Evolutionary conservation across 2,113 vertebrate genomes (phyloP), one percentile per base, ranked within the genome.

Genomic region (Pheucticus melanocephalus): DNA sequence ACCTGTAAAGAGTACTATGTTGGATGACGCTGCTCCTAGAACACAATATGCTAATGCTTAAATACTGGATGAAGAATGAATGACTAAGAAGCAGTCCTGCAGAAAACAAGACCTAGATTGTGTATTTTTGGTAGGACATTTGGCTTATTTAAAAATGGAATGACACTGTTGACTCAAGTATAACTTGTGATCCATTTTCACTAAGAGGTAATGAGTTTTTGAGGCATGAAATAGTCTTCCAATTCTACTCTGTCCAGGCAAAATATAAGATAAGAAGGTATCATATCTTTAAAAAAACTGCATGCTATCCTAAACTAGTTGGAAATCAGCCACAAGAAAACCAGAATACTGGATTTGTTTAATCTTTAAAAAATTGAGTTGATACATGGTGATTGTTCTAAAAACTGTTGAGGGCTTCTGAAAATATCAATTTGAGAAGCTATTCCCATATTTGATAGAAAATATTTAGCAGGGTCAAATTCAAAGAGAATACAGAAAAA

Each of bases 331-430:
- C 7, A 53, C n/a, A 75, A 42, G 12, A 37, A 71, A 71, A 35
- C 2, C 11, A 68, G 25, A 53, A 40, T 69, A 65, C 5, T 33
- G 24, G 23, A 28, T 8, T 57, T 42, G 2, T 31, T 57, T 61
- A 47, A 9, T 35, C 22, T 47, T 10, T 27, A 57, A 66, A 89
- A 72, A 37, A 16, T 33, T 27, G 39, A 6, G 4, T 28, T 11
- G 20, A 44, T 3, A 15, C 2, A 8, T 13, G 14, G 2, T 39
- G 2, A 3, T 27, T 54, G 2, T 37, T 19, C 68, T 70, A 42
- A 61, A 70, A 83, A 47, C 5, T 15, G 2, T 40, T 53, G 27
- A 80, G 22, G 19, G 8, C 20, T 69, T 90, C 35, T 35, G 15
- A 54, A 81, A 82, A 60, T 8, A 28, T 19, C 1, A 16, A 4